Base-by-base conservation (phyloP, 2,113 vertebrate species). In the Diadophis punctatus region DNA sequence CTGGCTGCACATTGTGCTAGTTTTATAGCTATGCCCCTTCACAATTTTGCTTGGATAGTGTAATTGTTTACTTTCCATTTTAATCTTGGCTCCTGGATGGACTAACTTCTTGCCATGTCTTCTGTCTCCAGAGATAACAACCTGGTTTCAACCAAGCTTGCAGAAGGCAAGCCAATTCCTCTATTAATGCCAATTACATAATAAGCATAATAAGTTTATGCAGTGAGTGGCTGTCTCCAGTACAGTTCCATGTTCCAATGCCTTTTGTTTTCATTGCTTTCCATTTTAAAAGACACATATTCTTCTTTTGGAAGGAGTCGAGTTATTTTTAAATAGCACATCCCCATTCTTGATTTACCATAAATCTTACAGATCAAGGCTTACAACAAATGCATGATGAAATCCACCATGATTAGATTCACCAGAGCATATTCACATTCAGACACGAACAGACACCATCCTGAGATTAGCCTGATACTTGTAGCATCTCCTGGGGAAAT, bases 31-130 rank as follows among this genome's bases (percentile, higher is more conserved):
- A 39, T 0, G 0, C 87, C 91, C 92, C 93, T 94, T 95, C 87
- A 58, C 88, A 94, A 85, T 90, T 46, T 88, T 95, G 94, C 90
- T 88, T 87, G 93, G 90, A 56, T 60, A 46, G 93, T 96, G 94
- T 96, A 96, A 92, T 93, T 97, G 95, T 87, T 95, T 93, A 10
- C 16, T 96, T 93, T 96, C 91, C 86, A 53, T 95, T 97, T 96
- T 95, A 89, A 92, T 96, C 94, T 96, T 97, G 96, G 95, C 95
- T 96, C 84, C 86, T 89, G 87, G 91, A 96, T 92, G 60, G 87
- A 91, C 39, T 84, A 93, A 93, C 91, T 86, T 95, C 93, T 94
- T 94, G 93, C 89, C 93, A 93, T 0, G 27, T 92, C 93, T 96
- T 93, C 93, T 96, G 7, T 91, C 93, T 94, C 43, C 49, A 92